Conservation (phyloP, 2,113 vertebrate genomes). For the Connochaetes taurinus region DNA sequence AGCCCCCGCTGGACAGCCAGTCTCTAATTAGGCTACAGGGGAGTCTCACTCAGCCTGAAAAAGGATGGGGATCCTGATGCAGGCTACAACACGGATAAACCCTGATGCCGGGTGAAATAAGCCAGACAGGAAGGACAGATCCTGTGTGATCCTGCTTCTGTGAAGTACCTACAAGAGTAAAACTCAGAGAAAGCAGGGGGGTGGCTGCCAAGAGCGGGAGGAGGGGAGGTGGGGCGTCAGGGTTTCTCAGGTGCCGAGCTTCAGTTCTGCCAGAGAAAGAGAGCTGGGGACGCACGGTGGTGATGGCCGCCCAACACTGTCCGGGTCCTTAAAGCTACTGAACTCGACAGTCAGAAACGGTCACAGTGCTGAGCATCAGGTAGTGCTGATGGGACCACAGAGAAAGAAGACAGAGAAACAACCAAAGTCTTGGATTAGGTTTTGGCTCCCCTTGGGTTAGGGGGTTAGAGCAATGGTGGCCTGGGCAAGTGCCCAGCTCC, state of each 20-base stretch:
- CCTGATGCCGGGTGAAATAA: neutral
- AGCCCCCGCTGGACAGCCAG: neutral
- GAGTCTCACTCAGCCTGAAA: neutral
- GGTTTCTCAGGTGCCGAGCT: neutral
- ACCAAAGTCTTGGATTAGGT: constrained; percentile 52
- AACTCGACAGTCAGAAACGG: neutral
- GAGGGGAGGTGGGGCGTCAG: accelerated
- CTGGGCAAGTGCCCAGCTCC: neutral
- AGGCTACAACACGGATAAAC: neutral
- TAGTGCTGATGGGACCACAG: neutral
- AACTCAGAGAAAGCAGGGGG: too few species aligned
- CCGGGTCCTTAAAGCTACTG: too few species aligned
- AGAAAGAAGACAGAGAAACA: neutral
- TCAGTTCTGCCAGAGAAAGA: neutral
- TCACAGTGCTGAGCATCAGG: too few species aligned
- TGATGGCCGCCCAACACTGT: accelerated
- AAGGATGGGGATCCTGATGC: neutral
- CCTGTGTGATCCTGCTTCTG: too few species aligned
- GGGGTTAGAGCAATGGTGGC: constrained; percentile 6
- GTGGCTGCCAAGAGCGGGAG: neutral
- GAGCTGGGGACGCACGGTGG: neutral
- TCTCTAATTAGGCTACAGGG: neutral
- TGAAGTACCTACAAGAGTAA: neutral
- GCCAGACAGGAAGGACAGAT: neutral
- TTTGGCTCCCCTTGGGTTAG: constrained; percentile 10